Evolutionary conservation across 2,888 invertebrate genomes (phyloP).

Genomic region (Drosophila peninsularis): DNA sequence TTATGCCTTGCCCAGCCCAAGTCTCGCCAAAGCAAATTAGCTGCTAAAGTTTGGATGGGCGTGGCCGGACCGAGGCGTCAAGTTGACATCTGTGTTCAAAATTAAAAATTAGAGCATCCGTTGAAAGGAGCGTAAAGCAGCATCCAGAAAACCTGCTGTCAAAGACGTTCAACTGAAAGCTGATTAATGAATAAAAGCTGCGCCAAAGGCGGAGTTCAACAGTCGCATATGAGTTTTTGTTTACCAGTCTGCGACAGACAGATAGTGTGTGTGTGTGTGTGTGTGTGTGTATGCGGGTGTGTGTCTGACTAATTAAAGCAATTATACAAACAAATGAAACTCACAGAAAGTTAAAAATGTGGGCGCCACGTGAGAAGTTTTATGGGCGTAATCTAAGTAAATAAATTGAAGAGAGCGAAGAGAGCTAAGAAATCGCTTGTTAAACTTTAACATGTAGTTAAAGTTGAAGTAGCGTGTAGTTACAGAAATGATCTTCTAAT

Average conservation of each 20-base stretch:
- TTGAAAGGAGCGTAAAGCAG: conserved; percentile 9
- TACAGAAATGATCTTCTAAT: too few species aligned
- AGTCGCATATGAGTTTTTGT: conserved; percentile 24
- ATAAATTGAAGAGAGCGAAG: neutral
- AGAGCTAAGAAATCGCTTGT: neutral
- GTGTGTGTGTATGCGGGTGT: conserved; percentile 18
- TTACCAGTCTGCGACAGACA: neutral
- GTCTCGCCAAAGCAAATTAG: conserved; percentile 68
- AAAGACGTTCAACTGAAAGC: conserved; percentile 64
- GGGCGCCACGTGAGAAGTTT: conserved; percentile 15
- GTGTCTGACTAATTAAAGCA: conserved; percentile 61
- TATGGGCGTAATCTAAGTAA: neutral
- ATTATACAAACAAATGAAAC: conserved; percentile 63
- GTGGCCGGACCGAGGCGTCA: conserved; percentile 40
- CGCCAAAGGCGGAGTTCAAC: conserved; percentile 23
- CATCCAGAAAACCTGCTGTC: conserved; percentile 49
- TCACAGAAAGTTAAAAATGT: conserved; percentile 33
- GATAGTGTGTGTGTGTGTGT: conserved; percentile 16
- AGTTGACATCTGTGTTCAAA: conserved; percentile 77
- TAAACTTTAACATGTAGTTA: neutral
- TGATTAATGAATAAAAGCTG: conserved; percentile 64
- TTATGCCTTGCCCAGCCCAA: conserved; percentile 20
- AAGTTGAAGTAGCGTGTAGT: too few species aligned
- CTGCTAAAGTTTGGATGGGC: conserved; percentile 43
- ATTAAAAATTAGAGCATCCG: conserved; percentile 73